These are phyloP conservation scores for Morbakka virulenta DNA, from an alignment of 30 jellyfish, hydroid and myxozoan genomes.

Conservation along the genomic window DNA sequence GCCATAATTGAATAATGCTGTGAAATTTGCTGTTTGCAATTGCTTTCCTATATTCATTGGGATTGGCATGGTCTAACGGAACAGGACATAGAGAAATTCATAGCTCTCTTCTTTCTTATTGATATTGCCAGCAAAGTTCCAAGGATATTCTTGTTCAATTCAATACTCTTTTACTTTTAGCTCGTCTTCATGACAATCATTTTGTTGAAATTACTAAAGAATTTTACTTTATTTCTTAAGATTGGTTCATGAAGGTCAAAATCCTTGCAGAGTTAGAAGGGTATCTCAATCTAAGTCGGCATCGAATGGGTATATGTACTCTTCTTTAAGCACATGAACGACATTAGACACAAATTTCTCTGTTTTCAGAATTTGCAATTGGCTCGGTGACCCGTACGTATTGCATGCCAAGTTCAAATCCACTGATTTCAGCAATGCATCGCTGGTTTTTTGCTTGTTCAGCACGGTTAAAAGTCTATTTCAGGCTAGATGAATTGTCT, in stretches of 20 bases:
- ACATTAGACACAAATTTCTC: slow-evolving; percentile 13
- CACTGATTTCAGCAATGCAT: not conserved
- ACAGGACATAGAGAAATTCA: slow-evolving; percentile 29
- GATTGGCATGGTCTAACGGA: slow-evolving; percentile 29
- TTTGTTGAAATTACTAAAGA: not conserved
- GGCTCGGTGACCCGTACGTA: slow-evolving; percentile 8
- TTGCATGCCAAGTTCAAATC: not conserved
- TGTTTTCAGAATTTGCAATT: slow-evolving; percentile 15
- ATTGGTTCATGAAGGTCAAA: slow-evolving; percentile 13
- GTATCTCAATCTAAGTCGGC: slow-evolving; percentile 11
- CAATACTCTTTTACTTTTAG: slow-evolving; percentile 9
- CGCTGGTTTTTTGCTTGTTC: slow-evolving; percentile 31
- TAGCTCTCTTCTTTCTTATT: slow-evolving; percentile 6
- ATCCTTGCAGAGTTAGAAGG: not conserved
- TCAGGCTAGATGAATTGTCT: not conserved
- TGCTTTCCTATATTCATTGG: slow-evolving; percentile 23
- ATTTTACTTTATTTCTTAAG: not conserved
- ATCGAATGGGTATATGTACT: slow-evolving; percentile 35
- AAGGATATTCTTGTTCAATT: slow-evolving; percentile 20
- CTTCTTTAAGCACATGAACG: slow-evolving; percentile 14
- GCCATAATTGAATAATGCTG: not conserved
- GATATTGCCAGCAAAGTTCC: slow-evolving; percentile 27
- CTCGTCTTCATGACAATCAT: not conserved
- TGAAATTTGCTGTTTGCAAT: slow-evolving; percentile 33
- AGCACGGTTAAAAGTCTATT: slow-evolving; percentile 53